Percentiles rank a stretch among this genome's conserved stretches.
Evolutionary conservation across 1,140 invertebrate species (phyloP).

Genomic region (Temnothorax nylanderi): DNA sequence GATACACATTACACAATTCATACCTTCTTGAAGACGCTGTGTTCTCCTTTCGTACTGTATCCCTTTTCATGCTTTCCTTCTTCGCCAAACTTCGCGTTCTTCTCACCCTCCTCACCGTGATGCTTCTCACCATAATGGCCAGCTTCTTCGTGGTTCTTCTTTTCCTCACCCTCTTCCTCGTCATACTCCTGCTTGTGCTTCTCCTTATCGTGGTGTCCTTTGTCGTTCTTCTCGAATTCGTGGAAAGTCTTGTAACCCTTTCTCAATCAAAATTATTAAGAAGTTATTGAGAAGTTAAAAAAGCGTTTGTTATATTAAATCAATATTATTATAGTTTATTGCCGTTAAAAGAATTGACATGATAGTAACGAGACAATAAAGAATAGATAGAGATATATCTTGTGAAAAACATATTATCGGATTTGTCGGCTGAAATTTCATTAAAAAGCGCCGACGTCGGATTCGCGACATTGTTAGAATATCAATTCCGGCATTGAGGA

Average conservation of each 20-base stretch:
- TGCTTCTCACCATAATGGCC: constrained; percentile 82
- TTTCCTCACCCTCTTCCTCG: constrained; percentile 78
- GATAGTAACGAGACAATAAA: neutral
- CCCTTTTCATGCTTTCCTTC: constrained; percentile 90
- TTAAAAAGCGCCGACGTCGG: neutral
- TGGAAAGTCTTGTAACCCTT: constrained; percentile 82
- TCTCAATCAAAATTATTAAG: neutral
- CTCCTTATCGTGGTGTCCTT: constrained; percentile 81
- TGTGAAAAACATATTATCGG: neutral
- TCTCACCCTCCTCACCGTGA: constrained; percentile 80
- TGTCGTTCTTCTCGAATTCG: constrained; percentile 80
- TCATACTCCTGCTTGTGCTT: constrained; percentile 79
- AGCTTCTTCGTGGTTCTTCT: constrained; percentile 80
- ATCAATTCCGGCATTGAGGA: neutral
- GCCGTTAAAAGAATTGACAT: neutral
- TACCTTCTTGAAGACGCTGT: constrained; percentile 90
- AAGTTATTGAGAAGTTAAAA: neutral
- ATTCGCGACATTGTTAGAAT: neutral
- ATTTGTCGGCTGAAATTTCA: neutral
- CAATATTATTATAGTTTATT: neutral
- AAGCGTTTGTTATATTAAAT: neutral
- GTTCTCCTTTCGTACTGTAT: constrained; percentile 90
- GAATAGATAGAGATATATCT: neutral
- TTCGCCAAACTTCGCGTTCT: constrained; percentile 85
- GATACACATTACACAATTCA: neutral